phyloP scores from a whole-genome alignment of 2,113 vertebrate genomes.

The Ornithorhynchus anatinus region DNA sequence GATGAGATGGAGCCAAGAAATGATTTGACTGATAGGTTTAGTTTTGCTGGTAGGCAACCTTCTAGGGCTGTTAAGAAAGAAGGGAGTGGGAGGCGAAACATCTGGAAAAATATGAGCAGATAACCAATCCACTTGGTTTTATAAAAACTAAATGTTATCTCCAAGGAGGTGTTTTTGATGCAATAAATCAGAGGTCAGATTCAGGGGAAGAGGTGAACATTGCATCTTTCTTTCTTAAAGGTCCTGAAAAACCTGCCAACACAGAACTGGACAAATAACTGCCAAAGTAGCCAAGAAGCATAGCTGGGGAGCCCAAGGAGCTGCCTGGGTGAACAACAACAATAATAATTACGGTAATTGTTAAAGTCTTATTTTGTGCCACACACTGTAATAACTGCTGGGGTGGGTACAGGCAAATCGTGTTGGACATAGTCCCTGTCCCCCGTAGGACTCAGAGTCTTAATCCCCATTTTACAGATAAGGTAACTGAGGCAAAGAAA shows the following conservation, averaged over 20 bases:
- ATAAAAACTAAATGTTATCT: constrained; percentile 51
- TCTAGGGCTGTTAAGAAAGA: constrained; percentile 61
- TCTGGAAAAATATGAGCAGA: constrained; percentile 61
- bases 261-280: not conserved
- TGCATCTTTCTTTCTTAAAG: not conserved
- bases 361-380: not conserved
- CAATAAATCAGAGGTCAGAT: constrained; percentile 31
- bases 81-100: constrained; percentile 61
- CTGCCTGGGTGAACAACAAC: too few relatives aligned
- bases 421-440: not conserved
- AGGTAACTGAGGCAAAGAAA: too few relatives aligned
- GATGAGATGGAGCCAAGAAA: constrained; percentile 48
- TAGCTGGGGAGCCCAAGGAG: too few relatives aligned
- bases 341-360: too few relatives aligned
- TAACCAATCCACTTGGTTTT: constrained; percentile 51
- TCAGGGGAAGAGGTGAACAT: constrained; percentile 21
- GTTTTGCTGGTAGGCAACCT: constrained; percentile 57
- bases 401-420: not conserved
- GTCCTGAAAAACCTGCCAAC: not conserved
- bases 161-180: constrained; percentile 34
- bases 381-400: not conserved
- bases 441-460: too few relatives aligned
- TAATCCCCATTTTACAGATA: too few relatives aligned
- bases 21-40: constrained; percentile 48
- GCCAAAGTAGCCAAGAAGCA: not conserved